Evolutionary conservation across 2,888 invertebrate species (phyloP).

Genomic region (Eupithecia dodoneata): DNA sequence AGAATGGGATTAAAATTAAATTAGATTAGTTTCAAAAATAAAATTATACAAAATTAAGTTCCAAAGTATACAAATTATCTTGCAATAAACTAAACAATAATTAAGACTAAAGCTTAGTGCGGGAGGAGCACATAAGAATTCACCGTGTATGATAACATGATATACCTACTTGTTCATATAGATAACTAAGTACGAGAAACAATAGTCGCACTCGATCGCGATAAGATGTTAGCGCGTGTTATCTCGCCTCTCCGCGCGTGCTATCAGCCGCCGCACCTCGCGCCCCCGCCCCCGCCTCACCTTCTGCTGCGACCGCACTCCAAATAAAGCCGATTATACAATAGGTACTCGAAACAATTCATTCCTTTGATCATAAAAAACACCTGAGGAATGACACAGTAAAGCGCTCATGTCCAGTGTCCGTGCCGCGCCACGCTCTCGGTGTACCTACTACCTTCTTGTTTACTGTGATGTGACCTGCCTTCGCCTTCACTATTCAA

Average conservation of each 20-base stretch:
- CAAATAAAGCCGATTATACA: neutral
- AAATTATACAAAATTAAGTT: too few relatives aligned
- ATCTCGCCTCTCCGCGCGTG: constrained; percentile 15
- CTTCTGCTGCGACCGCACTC: neutral
- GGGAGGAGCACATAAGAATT: neutral
- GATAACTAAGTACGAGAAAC: constrained; percentile 1
- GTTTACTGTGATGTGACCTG: neutral
- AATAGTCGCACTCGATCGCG: constrained; percentile 13
- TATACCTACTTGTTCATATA: neutral
- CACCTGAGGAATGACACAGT: neutral
- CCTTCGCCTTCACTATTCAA: neutral
- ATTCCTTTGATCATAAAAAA: neutral
- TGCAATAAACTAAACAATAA: too few relatives aligned
- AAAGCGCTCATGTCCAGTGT: neutral
- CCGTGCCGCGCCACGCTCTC: neutral
- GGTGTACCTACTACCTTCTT: neutral
- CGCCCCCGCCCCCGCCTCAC: neutral
- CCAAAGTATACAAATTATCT: too few relatives aligned
- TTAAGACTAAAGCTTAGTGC: too few relatives aligned
- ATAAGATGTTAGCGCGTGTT: constrained; percentile 18
- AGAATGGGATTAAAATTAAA: too few relatives aligned
- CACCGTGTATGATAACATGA: neutral
- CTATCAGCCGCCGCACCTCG: constrained; percentile 1
- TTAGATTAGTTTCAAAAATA: too few relatives aligned
- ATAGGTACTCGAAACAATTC: neutral